Evolutionary conservation across 2,888 invertebrate genomes (phyloP), one percentile per base, ranked within the genome.

Genomic region (Camptogramma bilineatum): DNA sequence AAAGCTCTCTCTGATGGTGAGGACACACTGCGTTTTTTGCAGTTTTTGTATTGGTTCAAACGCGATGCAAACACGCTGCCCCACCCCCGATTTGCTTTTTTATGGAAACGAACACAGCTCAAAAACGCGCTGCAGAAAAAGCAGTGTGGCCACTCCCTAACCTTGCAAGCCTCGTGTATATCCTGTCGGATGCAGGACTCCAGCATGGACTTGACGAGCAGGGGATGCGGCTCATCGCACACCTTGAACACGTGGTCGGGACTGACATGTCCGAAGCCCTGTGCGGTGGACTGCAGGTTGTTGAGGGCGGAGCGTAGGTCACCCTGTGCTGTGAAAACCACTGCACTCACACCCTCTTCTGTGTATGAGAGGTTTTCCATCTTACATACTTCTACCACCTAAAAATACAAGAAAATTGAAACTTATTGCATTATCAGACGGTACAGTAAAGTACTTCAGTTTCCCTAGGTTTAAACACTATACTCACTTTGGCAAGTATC

Each of bases 171-270:
- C 73, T 96, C 96, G 66, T 97, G 96, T 65, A 99, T 95, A 78
- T 98, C 96, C 47, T 96, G 96, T 58, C 95, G 91, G 0, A 95
- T 90, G 87, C 99, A 99, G 74, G 95, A 94, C 70, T 96, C 95
- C 52, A 99, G 91, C 98, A 99, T 99, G 78, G 96, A 95, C 85
- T 97, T 96, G 53, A 99, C 96, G 1, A 98, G 90, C 84, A 98
- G 94, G 0, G 99, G 99, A 92, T 99, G 99, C 0, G 99, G 99
- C 88, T 99, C 99, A 87, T 99, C 99, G 85, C 99, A 99, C 9
- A 99, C 99, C 62, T 98, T 99, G 85, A 99, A 99, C 18, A 99
- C 99, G 93, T 99, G 98, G 73, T 97, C 96, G 54, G 97, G 96
- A 72, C 96, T 97, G n/a, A 99, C 96, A 78, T 96, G 95, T 0